A percentile compares a stretch with the other conserved stretches of the same genome.
These are phyloP conservation scores for Drosophila austrosaltans DNA, from an alignment of 2,888 invertebrate species.

Conservation along the genomic window DNA sequence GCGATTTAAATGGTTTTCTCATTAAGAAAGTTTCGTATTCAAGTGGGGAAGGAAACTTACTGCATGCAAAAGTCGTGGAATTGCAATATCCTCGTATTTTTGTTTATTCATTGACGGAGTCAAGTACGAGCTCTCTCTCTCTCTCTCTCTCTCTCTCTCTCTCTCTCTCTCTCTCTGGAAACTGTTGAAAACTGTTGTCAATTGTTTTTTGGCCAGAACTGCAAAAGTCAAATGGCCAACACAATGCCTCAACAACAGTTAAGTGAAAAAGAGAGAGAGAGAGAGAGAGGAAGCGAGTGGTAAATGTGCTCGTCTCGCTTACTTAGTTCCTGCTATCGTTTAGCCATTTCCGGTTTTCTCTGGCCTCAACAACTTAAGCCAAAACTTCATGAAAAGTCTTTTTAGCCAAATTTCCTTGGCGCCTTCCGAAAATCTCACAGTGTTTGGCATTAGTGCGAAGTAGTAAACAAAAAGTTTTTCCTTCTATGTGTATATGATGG, in stretches of 20 bases:
- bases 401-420: conserved; percentile 63
- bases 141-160: too few relatives aligned
- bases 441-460: conserved; percentile 38
- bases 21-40: conserved; percentile 54
- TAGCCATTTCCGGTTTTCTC: conserved; percentile 16
- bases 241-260: conserved; percentile 40
- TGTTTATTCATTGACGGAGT: conserved; percentile 41
- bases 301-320: conserved; percentile 2
- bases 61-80: conserved; percentile 30
- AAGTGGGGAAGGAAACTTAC: conserved; percentile 13
- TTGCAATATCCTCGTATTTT: conserved; percentile 21
- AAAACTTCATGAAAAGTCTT: conserved; percentile 61
- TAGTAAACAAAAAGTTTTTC: conserved; percentile 64
- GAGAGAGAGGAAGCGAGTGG: not conserved
- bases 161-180: too few relatives aligned
- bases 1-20: conserved; percentile 52
- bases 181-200: conserved; percentile 63
- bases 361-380: conserved; percentile 31
- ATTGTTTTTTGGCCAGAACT: conserved; percentile 39
- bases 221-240: conserved; percentile 42
- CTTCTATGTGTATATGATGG: conserved; percentile 2
- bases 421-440: conserved; percentile 21
- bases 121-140: conserved; percentile 26
- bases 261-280: too few relatives aligned
- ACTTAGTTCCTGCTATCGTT: conserved; percentile 27